Evolutionary conservation across 1,140 invertebrate species (phyloP), one percentile per base, ranked within the genome.

Genomic region (Luehdorfia chinensis): DNA sequence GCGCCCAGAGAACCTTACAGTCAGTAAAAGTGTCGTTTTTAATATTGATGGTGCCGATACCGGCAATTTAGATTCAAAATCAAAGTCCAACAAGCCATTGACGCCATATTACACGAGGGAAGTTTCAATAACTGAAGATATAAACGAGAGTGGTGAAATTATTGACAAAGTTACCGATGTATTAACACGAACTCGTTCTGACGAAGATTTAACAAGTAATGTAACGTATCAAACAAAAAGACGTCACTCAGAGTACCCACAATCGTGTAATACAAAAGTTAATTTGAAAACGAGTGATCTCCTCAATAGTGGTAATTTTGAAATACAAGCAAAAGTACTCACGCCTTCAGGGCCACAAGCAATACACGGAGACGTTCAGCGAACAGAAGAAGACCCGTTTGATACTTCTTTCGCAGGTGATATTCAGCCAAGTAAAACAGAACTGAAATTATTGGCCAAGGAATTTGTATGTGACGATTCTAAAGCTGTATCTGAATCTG

Each of bases 371-470:
- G 45, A 62, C 1, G 59, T 59, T 6, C 60, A 80, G 9, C 79
- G 88, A 21, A 50, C 68, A 8, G 88, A 90, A 41, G 75, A 89
- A 37, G 94, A 96, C 85, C 94, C 94, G 0, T 96, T 96, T 69
- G 94, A 96, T 71, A 96, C 95, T 0, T 95, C 93, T 1, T 92
- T 93, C 60, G 93, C 93, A 7, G 87, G 87, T 11, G 90, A 91
- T 52, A 90, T 92, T 7, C 68, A 74, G 28, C 93, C 93, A 2
- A 91, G 92, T 3, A 92, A 92, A 78, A 91, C 92, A 1, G 94
- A 95, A 73, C 68, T 94, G 15, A 92, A 93, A 72, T 69, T 94
- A 13, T 86, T 94, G 2, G 93, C 94, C 54, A 91, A 90, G 19
- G 93, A 94, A 66, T 76, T 94, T 9, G 87, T 87, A 36, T 87